phyloP scores from a whole-genome alignment of 2,888 invertebrate genomes.

The Drosophila subquinaria region DNA sequence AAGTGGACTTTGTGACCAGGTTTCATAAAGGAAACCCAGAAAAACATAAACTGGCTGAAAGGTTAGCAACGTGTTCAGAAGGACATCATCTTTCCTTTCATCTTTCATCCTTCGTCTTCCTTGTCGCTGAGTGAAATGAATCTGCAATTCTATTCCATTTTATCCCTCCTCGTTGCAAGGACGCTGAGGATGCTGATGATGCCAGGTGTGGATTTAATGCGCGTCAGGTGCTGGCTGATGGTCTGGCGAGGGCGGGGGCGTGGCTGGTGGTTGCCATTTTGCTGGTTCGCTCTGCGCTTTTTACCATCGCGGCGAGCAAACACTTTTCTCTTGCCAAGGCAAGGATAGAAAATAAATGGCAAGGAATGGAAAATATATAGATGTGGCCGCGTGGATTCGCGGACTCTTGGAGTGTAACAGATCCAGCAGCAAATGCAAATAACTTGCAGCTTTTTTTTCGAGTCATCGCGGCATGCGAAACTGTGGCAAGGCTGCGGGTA shows the following conservation, averaged over 20 bases:
- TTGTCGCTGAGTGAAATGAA: constrained; percentile 78
- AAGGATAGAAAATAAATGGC: background rate
- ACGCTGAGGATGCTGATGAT: constrained; percentile 58
- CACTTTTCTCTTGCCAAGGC: constrained; percentile 65
- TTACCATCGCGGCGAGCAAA: constrained; percentile 50
- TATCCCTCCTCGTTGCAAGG: constrained; percentile 33
- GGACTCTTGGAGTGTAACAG: constrained; percentile 70
- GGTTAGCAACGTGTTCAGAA: constrained; percentile 44
- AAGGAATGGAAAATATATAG: constrained; percentile 24
- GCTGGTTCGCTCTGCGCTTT: constrained; percentile 40
- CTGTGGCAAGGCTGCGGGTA: constrained; percentile 77
- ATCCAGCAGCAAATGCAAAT: constrained; percentile 77
- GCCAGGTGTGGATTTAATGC: constrained; percentile 48
- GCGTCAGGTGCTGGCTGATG: constrained; percentile 20
- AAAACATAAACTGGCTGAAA: constrained; percentile 58
- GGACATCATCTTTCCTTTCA: constrained; percentile 37
- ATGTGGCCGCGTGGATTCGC: constrained; percentile 31
- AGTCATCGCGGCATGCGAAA: constrained; percentile 36
- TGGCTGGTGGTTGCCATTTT: constrained; percentile 32
- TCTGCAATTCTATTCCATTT: constrained; percentile 80
- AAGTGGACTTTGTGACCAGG: constrained; percentile 11
- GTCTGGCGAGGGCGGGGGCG: background rate
- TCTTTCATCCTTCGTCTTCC: constrained; percentile 28
- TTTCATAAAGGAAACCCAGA: constrained; percentile 11
- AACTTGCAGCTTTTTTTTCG: constrained; percentile 50